These are phyloP conservation scores for Lochmaea crataegi DNA, from an alignment of 2,888 invertebrate genomes.

Conservation along the genomic window DNA sequence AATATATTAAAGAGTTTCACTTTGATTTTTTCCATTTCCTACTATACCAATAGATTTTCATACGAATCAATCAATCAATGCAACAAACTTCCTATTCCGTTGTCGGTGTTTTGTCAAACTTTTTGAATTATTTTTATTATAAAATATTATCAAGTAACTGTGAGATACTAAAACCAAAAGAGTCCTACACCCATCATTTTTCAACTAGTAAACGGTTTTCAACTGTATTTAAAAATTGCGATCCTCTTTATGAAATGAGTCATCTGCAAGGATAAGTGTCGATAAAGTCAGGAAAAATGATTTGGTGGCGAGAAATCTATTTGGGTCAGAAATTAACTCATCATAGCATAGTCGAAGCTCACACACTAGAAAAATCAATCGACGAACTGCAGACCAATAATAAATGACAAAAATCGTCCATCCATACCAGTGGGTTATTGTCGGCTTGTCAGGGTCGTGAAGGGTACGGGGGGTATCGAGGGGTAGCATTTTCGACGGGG, in stretches of 20 bases:
- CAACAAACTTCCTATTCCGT: no score
- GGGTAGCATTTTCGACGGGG: conserved; percentile 52
- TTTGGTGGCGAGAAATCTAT: conserved; percentile 29
- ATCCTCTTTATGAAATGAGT: conserved; percentile 3
- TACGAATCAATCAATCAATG: no score
- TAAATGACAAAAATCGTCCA: conserved; percentile 67
- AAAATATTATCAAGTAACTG: no score
- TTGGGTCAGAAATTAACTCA: conserved; percentile 61
- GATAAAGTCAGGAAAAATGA: conserved; percentile 31
- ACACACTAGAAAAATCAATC: conserved; percentile 64
- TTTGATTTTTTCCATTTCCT: no score
- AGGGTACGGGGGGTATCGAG: conserved; percentile 55
- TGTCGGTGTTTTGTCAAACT: no score
- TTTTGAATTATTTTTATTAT: no score
- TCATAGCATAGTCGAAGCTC: conserved; percentile 61
- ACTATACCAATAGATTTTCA: no score
- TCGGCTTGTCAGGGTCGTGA: conserved; percentile 57
- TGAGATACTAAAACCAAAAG: no score
- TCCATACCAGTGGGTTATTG: conserved; percentile 66
- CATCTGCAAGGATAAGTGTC: conserved; percentile 31
- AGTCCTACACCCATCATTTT: no score
- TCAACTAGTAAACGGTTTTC: no score
- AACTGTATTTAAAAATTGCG: no score
- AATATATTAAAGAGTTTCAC: no score
- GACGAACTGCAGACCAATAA: conserved; percentile 62